Base-by-base conservation (phyloP, 1,140 invertebrate species). In the Nasonia longicornis region DNA sequence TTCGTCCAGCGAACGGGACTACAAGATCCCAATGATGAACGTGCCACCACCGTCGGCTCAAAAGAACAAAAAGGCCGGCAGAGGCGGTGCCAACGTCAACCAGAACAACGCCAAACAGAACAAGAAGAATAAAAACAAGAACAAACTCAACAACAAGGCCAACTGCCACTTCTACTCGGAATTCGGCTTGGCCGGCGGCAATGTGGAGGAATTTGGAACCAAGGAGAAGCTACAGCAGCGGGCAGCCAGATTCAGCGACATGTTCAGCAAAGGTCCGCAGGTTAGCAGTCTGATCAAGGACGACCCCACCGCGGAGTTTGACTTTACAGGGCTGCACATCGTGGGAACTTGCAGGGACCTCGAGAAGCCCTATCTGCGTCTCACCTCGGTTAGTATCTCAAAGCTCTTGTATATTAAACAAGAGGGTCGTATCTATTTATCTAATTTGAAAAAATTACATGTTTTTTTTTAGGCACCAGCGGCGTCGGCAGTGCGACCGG, bases 311-410 rank as follows among this genome's bases (percentile, higher is more conserved):
- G 91, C 92, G 71, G 95, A 95, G 85, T 94, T 96, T 91, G 96
- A 97, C 91, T 94, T 95, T 90, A 93, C 94, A 84, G 94, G 95
- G 88, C 94, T 96, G 88, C 96, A 97, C 90, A 96, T 99, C 88
- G 95, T 99, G 79, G 98, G 98, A 42, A 97, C 96, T 2, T 98
- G 96, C 91, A 93, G 93, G 88, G 95, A 98, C 89, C 91, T 99
- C 83, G 98, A 99, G 89, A 99, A 99, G 89, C 95, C 94, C 67
- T 99, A 98, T 90, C 93, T 99, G 69, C 93, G 98, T 86, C 93
- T 99, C 7, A 99, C 98, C 45, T 96, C 94, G 71, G 95, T 95
- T 91, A 92, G 85, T 31, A 29, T 81, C 22, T 67, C 38, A 42
- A 67, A 12, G 3, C 6, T 26, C 26, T 29, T 29, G 26, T 11